Percentiles rank a stretch among this genome's conserved stretches.
phyloP scores from a whole-genome alignment of 2,113 vertebrate species.

The Brachyistius frenatus region DNA sequence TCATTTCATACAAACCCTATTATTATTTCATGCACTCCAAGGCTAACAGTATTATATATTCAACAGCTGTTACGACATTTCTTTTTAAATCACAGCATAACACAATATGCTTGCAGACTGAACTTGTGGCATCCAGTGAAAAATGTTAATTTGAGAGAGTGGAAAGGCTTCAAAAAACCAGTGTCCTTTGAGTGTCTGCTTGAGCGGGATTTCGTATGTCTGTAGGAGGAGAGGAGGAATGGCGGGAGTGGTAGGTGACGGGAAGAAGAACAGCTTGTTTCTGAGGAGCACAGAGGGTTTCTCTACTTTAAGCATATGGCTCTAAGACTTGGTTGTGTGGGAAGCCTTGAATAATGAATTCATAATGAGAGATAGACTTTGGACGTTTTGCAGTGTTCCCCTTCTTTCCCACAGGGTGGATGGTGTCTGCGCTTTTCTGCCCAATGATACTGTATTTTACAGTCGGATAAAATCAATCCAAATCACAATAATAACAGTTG shows the following conservation, averaged over 20 bases:
- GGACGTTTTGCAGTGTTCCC: slow-evolving; percentile 35
- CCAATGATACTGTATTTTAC: slow-evolving; percentile 4
- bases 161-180: slow-evolving; percentile 22
- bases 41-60: slow-evolving; percentile 52
- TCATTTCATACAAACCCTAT: slow-evolving; percentile 54
- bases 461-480: neutral
- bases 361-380: slow-evolving; percentile 50
- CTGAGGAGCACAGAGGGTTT: slow-evolving; percentile 35
- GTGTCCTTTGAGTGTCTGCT: neutral
- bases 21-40: slow-evolving; percentile 68
- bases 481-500: slow-evolving; percentile 5
- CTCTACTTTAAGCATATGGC: slow-evolving; percentile 57
- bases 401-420: slow-evolving; percentile 32
- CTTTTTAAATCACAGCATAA: slow-evolving; percentile 34
- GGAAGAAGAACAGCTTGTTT: slow-evolving; percentile 33
- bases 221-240: slow-evolving; percentile 17
- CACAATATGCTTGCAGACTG: slow-evolving; percentile 28
- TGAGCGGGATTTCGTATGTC: neutral
- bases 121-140: slow-evolving; percentile 45
- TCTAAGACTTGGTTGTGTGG: slow-evolving; percentile 60
- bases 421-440: slow-evolving; percentile 26
- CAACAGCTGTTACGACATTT: slow-evolving; percentile 49
- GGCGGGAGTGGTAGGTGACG: slow-evolving; percentile 29
- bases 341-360: slow-evolving; percentile 67
- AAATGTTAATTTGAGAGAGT: slow-evolving; percentile 45